phyloP scores from a whole-genome alignment of 2,113 vertebrate genomes.

The Ovis aries region DNA sequence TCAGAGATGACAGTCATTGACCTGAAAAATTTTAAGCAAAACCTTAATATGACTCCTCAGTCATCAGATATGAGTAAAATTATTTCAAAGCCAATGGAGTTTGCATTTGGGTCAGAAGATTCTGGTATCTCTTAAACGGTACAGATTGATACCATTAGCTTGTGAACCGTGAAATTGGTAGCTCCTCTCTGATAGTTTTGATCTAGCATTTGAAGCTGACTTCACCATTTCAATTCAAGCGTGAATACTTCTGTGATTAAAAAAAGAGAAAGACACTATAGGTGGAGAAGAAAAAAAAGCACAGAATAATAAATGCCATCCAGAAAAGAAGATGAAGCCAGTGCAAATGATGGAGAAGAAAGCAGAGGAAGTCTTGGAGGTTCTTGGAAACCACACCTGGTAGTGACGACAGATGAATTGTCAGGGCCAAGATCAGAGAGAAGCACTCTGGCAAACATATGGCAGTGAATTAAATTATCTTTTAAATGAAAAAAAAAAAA shows the following conservation, averaged over 20 bases:
- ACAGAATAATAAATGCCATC: not conserved
- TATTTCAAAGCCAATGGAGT: slow-evolving; percentile 63
- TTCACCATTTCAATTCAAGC: slow-evolving; percentile 64
- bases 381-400: slow-evolving; percentile 38
- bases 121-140: slow-evolving; percentile 64
- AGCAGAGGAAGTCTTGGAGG: not conserved
- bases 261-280: slow-evolving; percentile 43
- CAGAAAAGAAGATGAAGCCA: slow-evolving; percentile 7
- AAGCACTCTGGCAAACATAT: slow-evolving; percentile 37
- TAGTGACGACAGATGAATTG: not conserved
- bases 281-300: not conserved
- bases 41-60: slow-evolving; percentile 18
- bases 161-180: slow-evolving; percentile 69
- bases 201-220: slow-evolving; percentile 65
- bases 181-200: slow-evolving; percentile 66
- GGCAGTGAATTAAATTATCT: slow-evolving; percentile 61
- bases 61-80: slow-evolving; percentile 62
- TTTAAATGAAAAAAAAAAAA: slow-evolving; percentile 65
- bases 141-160: slow-evolving; percentile 67
- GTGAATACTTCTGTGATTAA: slow-evolving; percentile 60
- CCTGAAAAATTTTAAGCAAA: slow-evolving; percentile 54
- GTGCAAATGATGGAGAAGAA: not conserved
- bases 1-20: not conserved
- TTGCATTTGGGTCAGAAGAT: slow-evolving; percentile 47
- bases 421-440: slow-evolving; percentile 50